These are phyloP conservation scores for Limosa lapponica DNA, from an alignment of 2,797 vertebrate genomes.

Conservation along the genomic window DNA sequence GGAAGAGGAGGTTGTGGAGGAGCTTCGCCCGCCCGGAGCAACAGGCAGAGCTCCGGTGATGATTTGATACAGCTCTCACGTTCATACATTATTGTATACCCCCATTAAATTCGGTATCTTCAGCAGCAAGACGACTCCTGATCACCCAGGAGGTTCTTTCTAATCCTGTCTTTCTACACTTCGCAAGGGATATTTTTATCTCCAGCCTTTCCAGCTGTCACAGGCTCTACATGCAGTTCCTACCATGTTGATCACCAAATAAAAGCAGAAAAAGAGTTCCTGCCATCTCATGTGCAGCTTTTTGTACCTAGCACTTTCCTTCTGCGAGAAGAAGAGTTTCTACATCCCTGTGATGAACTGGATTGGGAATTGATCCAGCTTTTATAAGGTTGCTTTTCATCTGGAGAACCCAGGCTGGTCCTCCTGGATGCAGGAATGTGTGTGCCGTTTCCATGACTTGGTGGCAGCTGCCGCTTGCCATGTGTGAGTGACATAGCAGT, in stretches of 20 bases:
- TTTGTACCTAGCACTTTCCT: not conserved
- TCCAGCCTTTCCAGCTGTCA: not conserved
- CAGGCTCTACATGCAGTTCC: not conserved
- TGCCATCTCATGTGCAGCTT: not conserved
- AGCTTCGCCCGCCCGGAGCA: not conserved
- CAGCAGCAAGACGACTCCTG: not conserved
- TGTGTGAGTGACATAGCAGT: not conserved
- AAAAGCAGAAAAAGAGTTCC: not conserved
- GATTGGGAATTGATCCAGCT: not conserved
- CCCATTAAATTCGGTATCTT: not conserved
- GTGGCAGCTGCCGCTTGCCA: rapidly evolving
- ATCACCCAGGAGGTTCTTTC: not conserved
- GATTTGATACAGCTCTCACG: rapidly evolving
- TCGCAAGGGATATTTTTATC: not conserved
- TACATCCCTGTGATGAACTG: not conserved
- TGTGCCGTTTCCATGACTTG: not conserved
- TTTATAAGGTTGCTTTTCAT: not conserved
- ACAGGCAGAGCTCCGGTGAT: not conserved
- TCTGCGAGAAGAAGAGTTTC: not conserved
- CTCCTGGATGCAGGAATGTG: not conserved
- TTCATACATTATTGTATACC: rapidly evolving
- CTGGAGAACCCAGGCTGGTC: not conserved
- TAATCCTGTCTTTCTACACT: not conserved
- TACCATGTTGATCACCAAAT: not conserved
- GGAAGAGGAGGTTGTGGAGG: not conserved